Evolutionary conservation across 2,113 vertebrate species (phyloP).

Genomic region (Melanotaenia duboulayi): DNA sequence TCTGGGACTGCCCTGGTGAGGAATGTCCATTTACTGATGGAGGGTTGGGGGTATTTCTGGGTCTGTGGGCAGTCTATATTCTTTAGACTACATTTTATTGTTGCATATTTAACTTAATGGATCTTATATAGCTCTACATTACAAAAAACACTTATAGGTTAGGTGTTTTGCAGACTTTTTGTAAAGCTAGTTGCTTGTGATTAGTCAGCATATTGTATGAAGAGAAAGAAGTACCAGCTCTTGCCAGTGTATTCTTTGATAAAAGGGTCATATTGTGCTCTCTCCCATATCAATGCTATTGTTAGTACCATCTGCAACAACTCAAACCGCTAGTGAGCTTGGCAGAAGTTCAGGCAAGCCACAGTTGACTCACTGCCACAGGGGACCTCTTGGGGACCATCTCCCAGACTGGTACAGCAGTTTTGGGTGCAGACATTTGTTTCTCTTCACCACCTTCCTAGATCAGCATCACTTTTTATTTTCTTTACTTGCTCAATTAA

Average conservation of each 20-base stretch:
- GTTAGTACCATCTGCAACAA: slow-evolving; percentile 60
- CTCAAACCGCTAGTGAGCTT: slow-evolving; percentile 48
- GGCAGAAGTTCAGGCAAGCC: slow-evolving; percentile 41
- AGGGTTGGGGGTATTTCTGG: no score
- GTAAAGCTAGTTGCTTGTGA: background rate
- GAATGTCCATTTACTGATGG: no score
- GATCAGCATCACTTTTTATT: slow-evolving; percentile 55
- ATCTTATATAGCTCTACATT: background rate
- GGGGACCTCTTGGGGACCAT: slow-evolving; percentile 38
- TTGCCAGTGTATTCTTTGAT: slow-evolving; percentile 8
- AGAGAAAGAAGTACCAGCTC: background rate
- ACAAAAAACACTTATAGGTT: background rate
- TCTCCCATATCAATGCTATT: slow-evolving; percentile 18
- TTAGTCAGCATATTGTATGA: slow-evolving; percentile 10
- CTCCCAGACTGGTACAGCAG: slow-evolving; percentile 43
- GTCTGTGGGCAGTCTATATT: no score
- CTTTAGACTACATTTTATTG: no score
- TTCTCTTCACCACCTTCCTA: slow-evolving; percentile 59
- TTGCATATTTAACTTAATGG: no score
- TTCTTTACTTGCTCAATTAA: slow-evolving; percentile 24
- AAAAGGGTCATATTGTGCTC: slow-evolving; percentile 11
- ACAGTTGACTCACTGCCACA: slow-evolving; percentile 26
- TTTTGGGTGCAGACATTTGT: slow-evolving; percentile 47
- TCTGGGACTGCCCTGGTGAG: no score
- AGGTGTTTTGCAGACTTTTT: background rate